Evolutionary conservation across 1,140 invertebrate species (phyloP), one percentile per base, ranked within the genome.

Genomic region (Gryon sp.): DNA sequence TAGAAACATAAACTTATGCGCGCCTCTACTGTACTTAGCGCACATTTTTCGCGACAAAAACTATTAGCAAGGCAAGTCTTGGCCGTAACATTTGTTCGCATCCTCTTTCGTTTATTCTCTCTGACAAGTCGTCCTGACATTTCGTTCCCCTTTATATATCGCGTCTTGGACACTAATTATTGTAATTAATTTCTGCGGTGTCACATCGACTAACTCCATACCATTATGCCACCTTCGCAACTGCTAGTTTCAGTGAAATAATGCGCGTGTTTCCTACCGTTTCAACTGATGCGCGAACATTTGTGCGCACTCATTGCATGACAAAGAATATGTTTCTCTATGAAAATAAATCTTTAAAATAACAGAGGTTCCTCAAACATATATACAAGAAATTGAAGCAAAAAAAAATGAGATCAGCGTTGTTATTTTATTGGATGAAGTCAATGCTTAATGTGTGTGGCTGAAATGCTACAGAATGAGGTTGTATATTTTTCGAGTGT

Each of bases 151-250:
- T 34, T 65, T 52, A 43, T 70, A 52, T 20, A 55, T 70, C 57
- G 62, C 41, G 48, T 45, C 62, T 15, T n/a, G 12, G 59, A 59
- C 52, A 66, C 45, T 70, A 77, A 77, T 77, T 77, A 77, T 66
- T 18, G 52, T 57, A 55, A 77, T 77, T 72, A 77, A 77, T 77
- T 77, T 77, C n/a, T 40, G 50, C 45, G 12, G n/a, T 28, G 60
- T 77, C 74, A 53, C 62, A 70, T 50, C 62, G 15, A 38, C 32
- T 63, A 63, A 69, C 52, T 59, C n/a, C 28, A 65, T 69, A 30
- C 52, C 50, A 34, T 30, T 53, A 12, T 46, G 18, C 65, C 63
- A 46, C 63, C 53, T 65, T 50, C 50, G 52, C 43, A 45, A 40
- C 59, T 36, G 28, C 12, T 46, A 26, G 43, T 20, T 16, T n/a